Evolutionary conservation across 2,113 vertebrate genomes (phyloP).

Genomic region (Oxygymnocypris stewartii): DNA sequence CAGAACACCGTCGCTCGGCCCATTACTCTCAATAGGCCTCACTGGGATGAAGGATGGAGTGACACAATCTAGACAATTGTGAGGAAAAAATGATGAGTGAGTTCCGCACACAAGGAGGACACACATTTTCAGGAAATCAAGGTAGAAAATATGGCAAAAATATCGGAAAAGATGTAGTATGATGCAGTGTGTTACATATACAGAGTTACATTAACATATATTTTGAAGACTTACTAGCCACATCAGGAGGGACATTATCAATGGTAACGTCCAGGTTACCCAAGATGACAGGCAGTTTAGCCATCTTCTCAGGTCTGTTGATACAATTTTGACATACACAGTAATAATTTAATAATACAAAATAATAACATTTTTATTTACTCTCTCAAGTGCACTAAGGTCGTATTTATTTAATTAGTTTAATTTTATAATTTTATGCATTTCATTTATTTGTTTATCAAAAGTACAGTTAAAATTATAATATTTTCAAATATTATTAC

Average conservation of each 20-base stretch:
- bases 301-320: slow-evolving; percentile 93
- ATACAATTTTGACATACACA: slow-evolving; percentile 6
- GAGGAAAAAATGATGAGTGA: neutral
- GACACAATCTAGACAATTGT: slow-evolving; percentile 82
- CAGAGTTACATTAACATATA: slow-evolving; percentile 9
- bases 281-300: slow-evolving; percentile 94
- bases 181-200: neutral
- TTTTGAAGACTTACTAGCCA: slow-evolving; percentile 81
- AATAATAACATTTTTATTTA: too few species aligned
- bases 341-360: neutral
- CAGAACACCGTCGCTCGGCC: slow-evolving; percentile 68
- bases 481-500: too few species aligned
- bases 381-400: too few species aligned
- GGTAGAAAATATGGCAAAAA: neutral
- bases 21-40: slow-evolving; percentile 83
- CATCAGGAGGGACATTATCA: slow-evolving; percentile 87
- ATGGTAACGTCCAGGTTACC: slow-evolving; percentile 96
- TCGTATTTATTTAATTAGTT: too few species aligned
- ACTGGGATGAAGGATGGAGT: slow-evolving; percentile 95
- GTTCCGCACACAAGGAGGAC: neutral
- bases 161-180: neutral
- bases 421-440: too few species aligned
- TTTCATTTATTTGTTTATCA: too few species aligned
- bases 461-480: too few species aligned
- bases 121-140: neutral